Evolutionary conservation across 2,888 invertebrate species (phyloP), one percentile per base, ranked within the genome.

Genomic region (Ptilodon capucinus): DNA sequence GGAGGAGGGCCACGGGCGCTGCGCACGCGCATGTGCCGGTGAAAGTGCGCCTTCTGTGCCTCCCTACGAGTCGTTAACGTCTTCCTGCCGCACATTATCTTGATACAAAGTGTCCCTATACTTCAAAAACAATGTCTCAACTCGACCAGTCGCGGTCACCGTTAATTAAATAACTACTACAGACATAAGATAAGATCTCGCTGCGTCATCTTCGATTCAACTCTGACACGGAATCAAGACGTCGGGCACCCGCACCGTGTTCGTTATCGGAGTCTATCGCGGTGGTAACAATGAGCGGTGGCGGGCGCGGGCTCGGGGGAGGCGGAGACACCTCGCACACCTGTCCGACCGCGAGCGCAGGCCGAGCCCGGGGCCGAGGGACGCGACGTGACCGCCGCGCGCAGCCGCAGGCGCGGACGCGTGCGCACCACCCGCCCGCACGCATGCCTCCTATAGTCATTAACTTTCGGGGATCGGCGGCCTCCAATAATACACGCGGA

Each of bases 401-500:
- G 21, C 25, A 13, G 25, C 25, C 40, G 9, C 14, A 9, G 25
- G 64, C 72, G 64, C 62, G 38, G 74, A 68, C 67, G 64, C 68
- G 54, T 65, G 65, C 75, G 65, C 69, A 51, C 59, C 51, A 49
- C 62, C 71, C 78, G 68, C 74, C 70, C 64, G 59, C 54, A 68
- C 74, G 70, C 81, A 84, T 79, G 84, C 85, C 86, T 84, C 82
- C 79, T 74, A 81, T 76, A 79, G 79, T 86, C 87, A 87, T 89
- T 88, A 88, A 85, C 76, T 86, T 86, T 86, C 72, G 81, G 81
- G 76, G 75, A 76, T 81, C 74, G 80, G 75, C 76, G 74, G 76
- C 75, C 74, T 71, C 68, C 74, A 76, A 83, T 86, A 84, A 85
- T 86, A 79, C 81, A 86, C 84, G 79, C 71, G 67, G 71, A 75